phyloP scores from a whole-genome alignment of 1,140 invertebrate genomes.

The Cotesia vestalis region DNA sequence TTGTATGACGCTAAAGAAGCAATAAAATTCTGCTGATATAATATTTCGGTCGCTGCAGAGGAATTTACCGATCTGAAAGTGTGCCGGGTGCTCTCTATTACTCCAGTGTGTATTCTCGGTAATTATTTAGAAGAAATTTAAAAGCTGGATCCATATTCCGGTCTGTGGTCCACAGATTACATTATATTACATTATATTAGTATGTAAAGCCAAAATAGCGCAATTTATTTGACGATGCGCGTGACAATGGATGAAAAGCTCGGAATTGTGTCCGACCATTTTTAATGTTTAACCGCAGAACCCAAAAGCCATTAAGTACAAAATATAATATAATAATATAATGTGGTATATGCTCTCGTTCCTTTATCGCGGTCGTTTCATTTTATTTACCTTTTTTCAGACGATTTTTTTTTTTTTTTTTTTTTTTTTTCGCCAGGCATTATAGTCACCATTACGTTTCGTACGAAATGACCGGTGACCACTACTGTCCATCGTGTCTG shows the following conservation, averaged over 20 bases:
- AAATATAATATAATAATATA: constrained; percentile 34
- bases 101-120: not conserved
- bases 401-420: not conserved
- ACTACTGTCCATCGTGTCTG: constrained; percentile 27
- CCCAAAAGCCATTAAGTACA: constrained; percentile 34
- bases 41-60: constrained; percentile 33
- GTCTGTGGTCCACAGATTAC: not conserved
- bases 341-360: not conserved
- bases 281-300: constrained; percentile 31
- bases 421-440: not conserved
- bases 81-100: constrained; percentile 13
- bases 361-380: constrained; percentile 2
- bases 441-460: constrained; percentile 33
- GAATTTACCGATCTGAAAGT: constrained; percentile 1
- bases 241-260: constrained; percentile 17
- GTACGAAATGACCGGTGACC: constrained; percentile 37
- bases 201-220: constrained; percentile 4
- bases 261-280: constrained; percentile 2
- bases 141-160: not conserved
- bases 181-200: not conserved
- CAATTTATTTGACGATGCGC: constrained; percentile 9
- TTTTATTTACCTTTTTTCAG: not conserved
- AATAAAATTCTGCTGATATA: constrained; percentile 41
- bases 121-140: not conserved
- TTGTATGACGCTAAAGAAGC: constrained; percentile 35